phyloP scores from a whole-genome alignment of 2,888 invertebrate species.

The Carabus problematicus region DNA sequence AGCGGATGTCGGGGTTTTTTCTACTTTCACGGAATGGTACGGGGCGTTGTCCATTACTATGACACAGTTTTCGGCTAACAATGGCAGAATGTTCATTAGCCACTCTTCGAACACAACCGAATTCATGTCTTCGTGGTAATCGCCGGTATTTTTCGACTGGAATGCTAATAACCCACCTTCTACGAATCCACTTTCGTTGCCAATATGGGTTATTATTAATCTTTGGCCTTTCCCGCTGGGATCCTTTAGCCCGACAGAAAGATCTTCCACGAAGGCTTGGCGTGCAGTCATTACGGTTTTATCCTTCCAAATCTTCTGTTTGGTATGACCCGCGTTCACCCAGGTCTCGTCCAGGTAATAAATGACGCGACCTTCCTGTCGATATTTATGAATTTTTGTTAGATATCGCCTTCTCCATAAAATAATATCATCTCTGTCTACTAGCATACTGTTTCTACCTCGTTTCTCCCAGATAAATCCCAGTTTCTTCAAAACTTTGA shows the following conservation, averaged over 20 bases:
- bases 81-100: conserved; percentile 33
- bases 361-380: conserved; percentile 31
- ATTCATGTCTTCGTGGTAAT: conserved; percentile 46
- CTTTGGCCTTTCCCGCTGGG: conserved; percentile 29
- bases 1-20: too few species aligned
- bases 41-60: too few species aligned
- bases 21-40: too few species aligned
- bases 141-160: conserved; percentile 43
- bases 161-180: conserved; percentile 40
- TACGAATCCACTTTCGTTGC: conserved; percentile 34
- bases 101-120: conserved; percentile 41
- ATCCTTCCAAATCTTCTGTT: conserved; percentile 23
- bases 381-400: conserved; percentile 9
- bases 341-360: conserved; percentile 39
- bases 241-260: conserved; percentile 16
- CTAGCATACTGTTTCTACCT: too few species aligned
- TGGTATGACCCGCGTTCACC: conserved; percentile 27
- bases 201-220: conserved; percentile 42
- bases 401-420: conserved; percentile 29
- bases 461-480: too few species aligned
- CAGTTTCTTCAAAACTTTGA: too few species aligned
- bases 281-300: conserved; percentile 13
- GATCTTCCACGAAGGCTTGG: conserved; percentile 11
- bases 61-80: conserved; percentile 27
- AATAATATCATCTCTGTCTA: too few species aligned